Percentiles rank a stretch among this genome's conserved stretches.
These are phyloP conservation scores for Anneissia japonica DNA, from an alignment of 35 echinoderm and acorn worm species.

Conservation along the genomic window DNA sequence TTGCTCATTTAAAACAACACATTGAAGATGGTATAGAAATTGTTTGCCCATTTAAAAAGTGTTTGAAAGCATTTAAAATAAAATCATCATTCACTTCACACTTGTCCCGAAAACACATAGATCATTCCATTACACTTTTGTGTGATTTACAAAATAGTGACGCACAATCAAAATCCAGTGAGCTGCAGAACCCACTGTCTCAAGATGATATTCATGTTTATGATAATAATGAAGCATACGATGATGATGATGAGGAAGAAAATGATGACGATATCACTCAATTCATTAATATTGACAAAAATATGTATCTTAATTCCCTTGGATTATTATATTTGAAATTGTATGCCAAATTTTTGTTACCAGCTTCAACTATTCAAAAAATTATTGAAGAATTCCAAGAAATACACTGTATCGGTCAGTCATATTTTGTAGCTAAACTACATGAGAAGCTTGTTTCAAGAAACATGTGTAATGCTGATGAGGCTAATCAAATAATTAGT, in stretches of 20 bases:
- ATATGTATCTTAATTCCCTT: neutral
- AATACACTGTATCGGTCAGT: slow-evolving; percentile 20
- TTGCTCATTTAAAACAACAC: neutral
- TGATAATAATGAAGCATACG: neutral
- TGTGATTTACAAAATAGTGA: neutral
- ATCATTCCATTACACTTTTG: neutral
- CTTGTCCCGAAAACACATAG: neutral
- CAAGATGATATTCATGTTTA: neutral
- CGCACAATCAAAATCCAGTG: too few relatives aligned
- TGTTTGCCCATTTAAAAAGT: neutral
- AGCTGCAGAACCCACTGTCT: too few relatives aligned
- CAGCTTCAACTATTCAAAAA: slow-evolving; percentile 7
- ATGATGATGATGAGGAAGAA: neutral
- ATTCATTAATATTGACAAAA: slow-evolving; percentile 15
- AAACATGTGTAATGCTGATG: neutral
- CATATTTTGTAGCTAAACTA: neutral
- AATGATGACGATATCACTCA: slow-evolving; percentile 1
- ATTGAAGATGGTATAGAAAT: neutral
- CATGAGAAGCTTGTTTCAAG: too few relatives aligned
- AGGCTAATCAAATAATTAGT: neutral
- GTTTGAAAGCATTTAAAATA: neutral
- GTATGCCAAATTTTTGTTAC: slow-evolving; percentile 14
- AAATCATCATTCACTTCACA: neutral
- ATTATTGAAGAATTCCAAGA: slow-evolving; percentile 32
- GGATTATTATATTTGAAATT: slow-evolving; percentile 29